These are phyloP conservation scores for Drosophila pseudoananassae DNA, from an alignment of 1,140 invertebrate species.

Conservation along the genomic window DNA sequence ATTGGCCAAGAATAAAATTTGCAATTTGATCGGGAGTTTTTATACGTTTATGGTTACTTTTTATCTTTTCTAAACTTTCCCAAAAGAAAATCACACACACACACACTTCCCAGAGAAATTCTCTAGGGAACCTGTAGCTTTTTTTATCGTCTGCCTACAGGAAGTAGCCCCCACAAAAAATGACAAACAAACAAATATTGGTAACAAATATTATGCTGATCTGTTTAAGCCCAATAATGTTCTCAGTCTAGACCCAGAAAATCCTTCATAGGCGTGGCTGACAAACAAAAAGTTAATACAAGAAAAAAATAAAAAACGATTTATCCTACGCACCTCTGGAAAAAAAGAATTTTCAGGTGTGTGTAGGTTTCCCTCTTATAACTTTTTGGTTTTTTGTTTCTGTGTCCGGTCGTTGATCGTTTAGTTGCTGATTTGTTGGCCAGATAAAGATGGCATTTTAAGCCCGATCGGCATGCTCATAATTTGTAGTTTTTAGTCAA, in stretches of 20 bases:
- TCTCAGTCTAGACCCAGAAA: conserved; percentile 13
- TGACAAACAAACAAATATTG: conserved; percentile 5
- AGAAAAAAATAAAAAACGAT: conserved; percentile 3
- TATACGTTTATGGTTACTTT: not conserved
- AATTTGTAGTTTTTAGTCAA: conserved; percentile 57
- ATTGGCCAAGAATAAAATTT: conserved; percentile 6
- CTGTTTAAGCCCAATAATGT: conserved; percentile 37
- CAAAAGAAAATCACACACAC: not conserved
- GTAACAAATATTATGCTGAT: conserved; percentile 41
- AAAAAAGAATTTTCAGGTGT: conserved; percentile 11
- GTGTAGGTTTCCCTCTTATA: conserved; percentile 11
- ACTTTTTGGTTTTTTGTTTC: not conserved
- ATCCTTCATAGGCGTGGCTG: conserved; percentile 31
- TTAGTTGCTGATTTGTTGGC: conserved; percentile 47
- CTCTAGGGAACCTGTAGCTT: conserved; percentile 9
- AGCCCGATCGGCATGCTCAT: conserved; percentile 64
- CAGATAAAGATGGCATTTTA: conserved; percentile 46
- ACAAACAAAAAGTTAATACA: conserved; percentile 33
- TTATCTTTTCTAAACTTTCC: too few species aligned
- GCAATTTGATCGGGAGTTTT: not conserved
- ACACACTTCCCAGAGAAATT: conserved; percentile 1
- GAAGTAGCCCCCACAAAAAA: conserved; percentile 15
- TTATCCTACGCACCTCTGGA: conserved; percentile 31
- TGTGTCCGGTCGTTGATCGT: conserved; percentile 31
- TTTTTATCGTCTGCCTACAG: conserved; percentile 25